Conservation (phyloP, 2,113 vertebrate species). For the Bambusicola thoracicus region DNA sequence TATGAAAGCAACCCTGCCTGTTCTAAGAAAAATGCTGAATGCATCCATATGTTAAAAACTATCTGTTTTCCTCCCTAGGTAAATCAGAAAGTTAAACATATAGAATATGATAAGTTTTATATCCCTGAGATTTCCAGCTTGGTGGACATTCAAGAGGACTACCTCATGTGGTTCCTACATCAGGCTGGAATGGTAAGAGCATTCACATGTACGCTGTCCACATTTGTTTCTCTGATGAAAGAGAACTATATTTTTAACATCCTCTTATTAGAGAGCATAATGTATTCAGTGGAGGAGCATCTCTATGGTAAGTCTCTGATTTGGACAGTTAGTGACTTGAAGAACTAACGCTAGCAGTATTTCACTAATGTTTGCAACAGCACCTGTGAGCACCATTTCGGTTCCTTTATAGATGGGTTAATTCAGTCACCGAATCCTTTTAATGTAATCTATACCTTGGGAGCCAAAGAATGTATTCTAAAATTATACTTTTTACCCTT, state of each 20-base stretch:
- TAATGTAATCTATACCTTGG: constrained; percentile 51
- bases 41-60: neutral
- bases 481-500: constrained; percentile 65
- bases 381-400: constrained; percentile 7
- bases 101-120: constrained; percentile 94
- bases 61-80: constrained; percentile 79
- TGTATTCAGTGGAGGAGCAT: neutral
- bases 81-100: constrained; percentile 90
- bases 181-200: constrained; percentile 91
- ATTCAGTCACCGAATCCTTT: constrained; percentile 57
- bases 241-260: constrained; percentile 13
- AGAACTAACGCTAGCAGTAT: neutral
- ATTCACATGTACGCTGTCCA: neutral
- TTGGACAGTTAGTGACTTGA: neutral
- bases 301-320: neutral
- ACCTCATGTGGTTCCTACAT: constrained; percentile 97
- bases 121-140: constrained; percentile 94
- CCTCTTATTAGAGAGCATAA: neutral
- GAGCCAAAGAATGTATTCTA: constrained; percentile 50
- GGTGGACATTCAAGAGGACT: constrained; percentile 98
- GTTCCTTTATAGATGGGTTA: neutral
- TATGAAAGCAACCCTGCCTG: neutral
- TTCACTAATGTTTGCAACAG: neutral
- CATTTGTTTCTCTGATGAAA: neutral
- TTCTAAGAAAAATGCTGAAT: neutral